Percentiles rank a stretch among this genome's conserved stretches.
Conservation (phyloP, 2,888 invertebrate species). For the Malthinus seriepunctatus region DNA sequence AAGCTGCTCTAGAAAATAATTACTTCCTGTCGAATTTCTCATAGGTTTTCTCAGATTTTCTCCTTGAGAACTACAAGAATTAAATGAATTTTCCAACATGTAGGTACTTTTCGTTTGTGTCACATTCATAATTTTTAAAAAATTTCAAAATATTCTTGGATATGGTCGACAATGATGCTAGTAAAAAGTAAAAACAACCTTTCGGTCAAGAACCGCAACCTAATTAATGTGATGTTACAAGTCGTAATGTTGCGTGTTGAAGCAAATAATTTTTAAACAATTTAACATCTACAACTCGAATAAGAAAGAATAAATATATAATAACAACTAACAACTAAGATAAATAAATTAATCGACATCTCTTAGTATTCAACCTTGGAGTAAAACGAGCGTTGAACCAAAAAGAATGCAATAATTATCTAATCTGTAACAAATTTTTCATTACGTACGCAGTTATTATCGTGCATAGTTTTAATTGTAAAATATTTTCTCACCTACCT, state of each 20-base stretch:
- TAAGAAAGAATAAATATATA: conserved; percentile 31
- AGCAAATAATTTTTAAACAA: conserved; percentile 10
- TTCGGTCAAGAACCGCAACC: conserved; percentile 47
- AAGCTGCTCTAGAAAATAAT: no score
- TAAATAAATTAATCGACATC: conserved; percentile 9
- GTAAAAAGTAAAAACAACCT: conserved; percentile 48
- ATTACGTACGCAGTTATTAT: no score
- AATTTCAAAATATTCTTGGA: no score
- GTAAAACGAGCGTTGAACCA: conserved; percentile 39
- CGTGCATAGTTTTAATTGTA: no score
- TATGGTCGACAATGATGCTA: no score
- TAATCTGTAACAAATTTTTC: conserved; percentile 21
- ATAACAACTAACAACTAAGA: conserved; percentile 28
- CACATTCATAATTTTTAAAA: no score
- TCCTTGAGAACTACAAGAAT: no score
- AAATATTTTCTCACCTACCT: no score
- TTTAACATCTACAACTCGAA: conserved; percentile 35
- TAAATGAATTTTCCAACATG: no score
- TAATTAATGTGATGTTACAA: conserved; percentile 19
- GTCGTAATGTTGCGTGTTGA: conserved; percentile 2
- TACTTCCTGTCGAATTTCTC: no score
- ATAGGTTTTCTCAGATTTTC: no score
- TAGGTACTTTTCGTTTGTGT: no score
- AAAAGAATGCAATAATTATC: conserved; percentile 37
- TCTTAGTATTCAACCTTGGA: conserved; percentile 37